These are phyloP conservation scores for Tenthredo notha DNA, from an alignment of 2,888 invertebrate species.

Conservation along the genomic window DNA sequence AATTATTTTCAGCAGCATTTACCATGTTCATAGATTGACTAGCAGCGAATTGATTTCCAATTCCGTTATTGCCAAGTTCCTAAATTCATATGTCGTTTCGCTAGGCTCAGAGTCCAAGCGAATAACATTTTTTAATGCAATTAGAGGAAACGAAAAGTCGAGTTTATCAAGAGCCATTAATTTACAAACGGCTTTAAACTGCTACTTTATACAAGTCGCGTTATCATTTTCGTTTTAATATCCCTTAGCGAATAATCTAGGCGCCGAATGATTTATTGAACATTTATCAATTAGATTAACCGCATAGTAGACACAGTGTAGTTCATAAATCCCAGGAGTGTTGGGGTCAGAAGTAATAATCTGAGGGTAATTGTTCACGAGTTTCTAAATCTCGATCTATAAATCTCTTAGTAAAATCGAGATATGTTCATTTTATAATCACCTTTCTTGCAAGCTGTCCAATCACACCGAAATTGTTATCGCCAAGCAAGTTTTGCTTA, in stretches of 20 bases:
- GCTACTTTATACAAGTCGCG: neutral
- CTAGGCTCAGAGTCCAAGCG: neutral
- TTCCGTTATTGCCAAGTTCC: neutral
- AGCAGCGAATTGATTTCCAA: neutral
- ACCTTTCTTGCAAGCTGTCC: constrained; percentile 83
- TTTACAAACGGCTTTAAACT: neutral
- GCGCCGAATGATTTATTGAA: constrained; percentile 20
- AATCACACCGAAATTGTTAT: constrained; percentile 82
- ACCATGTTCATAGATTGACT: neutral
- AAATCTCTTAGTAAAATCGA: neutral
- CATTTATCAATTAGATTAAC: constrained; percentile 12
- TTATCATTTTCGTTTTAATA: neutral
- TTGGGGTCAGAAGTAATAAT: neutral
- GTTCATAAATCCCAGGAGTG: neutral
- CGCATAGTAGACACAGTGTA: neutral
- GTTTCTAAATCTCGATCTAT: neutral
- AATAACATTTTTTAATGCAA: neutral
- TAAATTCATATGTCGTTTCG: neutral
- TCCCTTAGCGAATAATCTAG: neutral
- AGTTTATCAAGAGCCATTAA: neutral
- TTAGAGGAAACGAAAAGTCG: neutral
- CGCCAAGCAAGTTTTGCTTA: constrained; percentile 82
- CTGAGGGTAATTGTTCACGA: neutral
- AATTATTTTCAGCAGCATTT: neutral
- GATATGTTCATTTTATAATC: constrained; percentile 60